Evolutionary conservation across 2,888 invertebrate species (phyloP).

Genomic region (Leucoma salicis): DNA sequence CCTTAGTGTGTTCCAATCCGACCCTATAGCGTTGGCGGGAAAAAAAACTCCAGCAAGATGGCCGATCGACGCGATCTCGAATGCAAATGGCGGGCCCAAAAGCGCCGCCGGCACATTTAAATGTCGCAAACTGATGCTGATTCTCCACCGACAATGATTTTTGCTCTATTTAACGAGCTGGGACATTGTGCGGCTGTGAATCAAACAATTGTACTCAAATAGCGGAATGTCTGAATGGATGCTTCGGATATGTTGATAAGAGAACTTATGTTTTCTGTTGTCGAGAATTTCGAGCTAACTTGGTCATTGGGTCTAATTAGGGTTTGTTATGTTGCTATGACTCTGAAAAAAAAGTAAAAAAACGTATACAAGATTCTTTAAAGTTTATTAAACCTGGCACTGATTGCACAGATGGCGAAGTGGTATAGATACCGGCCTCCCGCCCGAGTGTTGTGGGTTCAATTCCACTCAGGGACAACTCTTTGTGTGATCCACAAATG

Average conservation of each 20-base stretch:
- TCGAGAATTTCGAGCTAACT: conserved; percentile 25
- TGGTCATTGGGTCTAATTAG: conserved; percentile 30
- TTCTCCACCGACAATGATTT: conserved; percentile 49
- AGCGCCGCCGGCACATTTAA: conserved; percentile 75
- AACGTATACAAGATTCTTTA: neutral
- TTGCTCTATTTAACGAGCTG: conserved; percentile 69
- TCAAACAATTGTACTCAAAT: conserved; percentile 43
- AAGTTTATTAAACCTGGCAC: too few relatives aligned
- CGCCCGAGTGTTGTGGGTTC: too few relatives aligned
- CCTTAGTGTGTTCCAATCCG: conserved; percentile 32
- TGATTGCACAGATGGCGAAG: too few relatives aligned
- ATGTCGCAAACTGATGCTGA: conserved; percentile 66
- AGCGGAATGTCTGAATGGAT: conserved; percentile 38
- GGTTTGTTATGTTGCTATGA: conserved; percentile 12
- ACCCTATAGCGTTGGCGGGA: conserved; percentile 43
- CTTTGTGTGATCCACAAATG: too few relatives aligned
- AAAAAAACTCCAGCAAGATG: conserved; percentile 61
- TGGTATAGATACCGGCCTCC: too few relatives aligned
- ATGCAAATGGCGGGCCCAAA: conserved; percentile 75
- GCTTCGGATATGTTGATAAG: conserved; percentile 34
- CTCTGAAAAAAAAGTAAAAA: conserved; percentile 1
- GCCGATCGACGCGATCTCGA: conserved; percentile 70
- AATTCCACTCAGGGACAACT: too few relatives aligned
- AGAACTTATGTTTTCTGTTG: conserved; percentile 25
- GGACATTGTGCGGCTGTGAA: conserved; percentile 44